These are phyloP conservation scores for Limnephilus marmoratus DNA, from an alignment of 2,888 invertebrate species.

Conservation along the genomic window DNA sequence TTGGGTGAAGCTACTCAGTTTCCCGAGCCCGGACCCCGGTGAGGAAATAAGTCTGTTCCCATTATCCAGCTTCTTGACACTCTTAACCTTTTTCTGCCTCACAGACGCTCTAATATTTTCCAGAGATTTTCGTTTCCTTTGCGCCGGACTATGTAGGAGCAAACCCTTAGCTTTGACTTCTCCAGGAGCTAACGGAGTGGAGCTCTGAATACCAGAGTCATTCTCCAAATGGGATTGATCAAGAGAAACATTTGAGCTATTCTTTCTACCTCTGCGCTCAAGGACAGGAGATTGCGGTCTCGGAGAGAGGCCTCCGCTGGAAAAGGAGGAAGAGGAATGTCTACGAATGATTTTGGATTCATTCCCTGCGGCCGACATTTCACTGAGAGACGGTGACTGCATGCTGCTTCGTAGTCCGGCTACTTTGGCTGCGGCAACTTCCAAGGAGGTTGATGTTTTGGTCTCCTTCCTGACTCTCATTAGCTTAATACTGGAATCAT, in stretches of 20 bases:
- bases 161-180: conserved; percentile 41
- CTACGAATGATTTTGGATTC: conserved; percentile 88
- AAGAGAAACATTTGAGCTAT: conserved; percentile 3
- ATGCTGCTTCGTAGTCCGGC: conserved; percentile 64
- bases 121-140: conserved; percentile 16
- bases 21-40: neutral
- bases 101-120: neutral
- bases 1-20: conserved; percentile 53
- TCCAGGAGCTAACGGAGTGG: conserved; percentile 41
- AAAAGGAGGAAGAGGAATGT: conserved; percentile 90
- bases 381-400: conserved; percentile 79
- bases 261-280: neutral
- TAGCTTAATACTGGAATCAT: conserved; percentile 54
- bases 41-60: neutral
- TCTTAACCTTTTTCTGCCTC: conserved; percentile 48
- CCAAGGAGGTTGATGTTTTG: conserved; percentile 68
- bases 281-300: conserved; percentile 60
- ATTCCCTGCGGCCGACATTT: conserved; percentile 81
- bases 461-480: conserved; percentile 65
- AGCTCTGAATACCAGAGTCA: conserved; percentile 56
- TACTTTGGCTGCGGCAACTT: conserved; percentile 67
- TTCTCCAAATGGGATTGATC: conserved; percentile 21
- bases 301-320: conserved; percentile 83
- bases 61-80: neutral
- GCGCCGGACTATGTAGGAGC: neutral